A percentile compares a stretch with the other conserved stretches of the same genome.
Conservation (phyloP, 1,140 invertebrate genomes). For the Megalopta genalis region DNA sequence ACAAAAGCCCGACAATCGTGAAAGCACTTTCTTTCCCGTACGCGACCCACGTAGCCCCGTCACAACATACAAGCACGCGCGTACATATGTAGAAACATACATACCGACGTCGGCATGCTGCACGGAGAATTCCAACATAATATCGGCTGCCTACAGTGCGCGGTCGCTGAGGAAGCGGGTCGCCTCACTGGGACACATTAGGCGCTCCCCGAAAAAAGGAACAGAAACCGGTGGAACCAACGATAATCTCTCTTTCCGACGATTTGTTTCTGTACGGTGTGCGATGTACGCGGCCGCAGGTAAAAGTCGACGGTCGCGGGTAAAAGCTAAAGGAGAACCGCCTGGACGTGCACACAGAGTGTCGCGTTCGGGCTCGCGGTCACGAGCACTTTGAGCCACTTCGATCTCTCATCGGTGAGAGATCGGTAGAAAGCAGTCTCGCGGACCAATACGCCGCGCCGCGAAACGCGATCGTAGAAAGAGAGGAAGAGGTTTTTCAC, state of each 20-base stretch:
- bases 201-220: slow-evolving; percentile 6
- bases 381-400: too few relatives aligned
- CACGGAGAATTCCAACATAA: slow-evolving; percentile 68
- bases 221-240: neutral
- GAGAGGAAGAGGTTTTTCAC: slow-evolving; percentile 54
- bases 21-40: slow-evolving; percentile 55
- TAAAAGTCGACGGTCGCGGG: slow-evolving; percentile 5
- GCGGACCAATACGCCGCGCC: too few relatives aligned
- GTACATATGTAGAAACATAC: slow-evolving; percentile 26
- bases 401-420: too few relatives aligned
- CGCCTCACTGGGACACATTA: slow-evolving; percentile 22
- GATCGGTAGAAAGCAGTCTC: too few relatives aligned
- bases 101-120: slow-evolving; percentile 67
- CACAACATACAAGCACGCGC: neutral
- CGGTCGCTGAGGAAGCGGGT: slow-evolving; percentile 6
- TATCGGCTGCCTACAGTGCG: slow-evolving; percentile 35
- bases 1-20: slow-evolving; percentile 45
- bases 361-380: too few relatives aligned
- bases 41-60: slow-evolving; percentile 42
- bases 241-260: too few relatives aligned
- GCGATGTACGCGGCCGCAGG: neutral
- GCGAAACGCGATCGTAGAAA: neutral
- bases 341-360: too few relatives aligned
- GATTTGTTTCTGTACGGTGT: too few relatives aligned
- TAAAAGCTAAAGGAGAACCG: neutral